Conservation (phyloP, 2,888 invertebrate species). For the Callimorpha dominula region DNA sequence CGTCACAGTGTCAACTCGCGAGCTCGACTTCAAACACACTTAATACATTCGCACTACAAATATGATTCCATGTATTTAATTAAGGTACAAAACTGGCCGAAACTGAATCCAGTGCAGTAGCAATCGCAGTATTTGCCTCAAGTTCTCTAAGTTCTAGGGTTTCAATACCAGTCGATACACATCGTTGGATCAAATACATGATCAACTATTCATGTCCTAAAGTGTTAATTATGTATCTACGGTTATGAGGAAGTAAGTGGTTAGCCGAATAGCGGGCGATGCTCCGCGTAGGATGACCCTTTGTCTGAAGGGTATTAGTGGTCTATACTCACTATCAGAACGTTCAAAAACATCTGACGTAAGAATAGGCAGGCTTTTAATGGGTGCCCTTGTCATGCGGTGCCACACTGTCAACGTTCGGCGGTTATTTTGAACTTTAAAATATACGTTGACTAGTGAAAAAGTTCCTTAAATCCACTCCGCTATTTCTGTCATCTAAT, state of each 20-base stretch:
- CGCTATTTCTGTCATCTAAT: neutral
- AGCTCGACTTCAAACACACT: constrained; percentile 19
- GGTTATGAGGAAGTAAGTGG: constrained; percentile 61
- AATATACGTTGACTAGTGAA: neutral
- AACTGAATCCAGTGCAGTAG: constrained; percentile 6
- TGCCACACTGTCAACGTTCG: neutral
- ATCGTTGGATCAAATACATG: constrained; percentile 21
- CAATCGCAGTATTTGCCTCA: constrained; percentile 5
- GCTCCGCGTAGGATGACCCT: constrained; percentile 79
- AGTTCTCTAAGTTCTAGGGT: constrained; percentile 16
- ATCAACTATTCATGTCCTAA: constrained; percentile 31
- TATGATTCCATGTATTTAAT: constrained; percentile 9
- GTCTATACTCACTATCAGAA: constrained; percentile 35
- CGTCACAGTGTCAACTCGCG: constrained; percentile 17
- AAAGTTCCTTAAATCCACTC: neutral
- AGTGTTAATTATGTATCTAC: constrained; percentile 33
- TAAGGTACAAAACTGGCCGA: neutral
- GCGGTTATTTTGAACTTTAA: neutral
- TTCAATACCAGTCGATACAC: constrained; percentile 18
- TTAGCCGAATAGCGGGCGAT: constrained; percentile 69
- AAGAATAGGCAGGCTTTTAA: constrained; percentile 9
- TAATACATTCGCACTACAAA: neutral
- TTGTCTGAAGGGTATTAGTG: constrained; percentile 61
- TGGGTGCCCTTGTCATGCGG: neutral
- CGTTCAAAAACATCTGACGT: constrained; percentile 26